phyloP scores from a whole-genome alignment of 2,797 vertebrate genomes.

The Enteromius radiatus region DNA sequence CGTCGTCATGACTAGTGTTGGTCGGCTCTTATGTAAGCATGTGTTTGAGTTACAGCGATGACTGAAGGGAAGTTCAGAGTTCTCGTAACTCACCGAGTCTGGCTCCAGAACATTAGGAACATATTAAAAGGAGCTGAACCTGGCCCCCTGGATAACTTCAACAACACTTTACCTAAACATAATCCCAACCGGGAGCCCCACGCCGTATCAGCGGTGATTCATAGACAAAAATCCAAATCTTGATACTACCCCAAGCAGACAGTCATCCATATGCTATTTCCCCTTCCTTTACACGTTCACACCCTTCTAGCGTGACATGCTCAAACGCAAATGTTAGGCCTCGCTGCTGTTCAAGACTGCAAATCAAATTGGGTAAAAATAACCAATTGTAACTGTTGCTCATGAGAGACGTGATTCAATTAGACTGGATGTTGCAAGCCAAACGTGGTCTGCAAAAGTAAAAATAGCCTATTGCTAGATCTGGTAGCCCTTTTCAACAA shows the following conservation, averaged over 20 bases:
- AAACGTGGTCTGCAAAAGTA: constrained; percentile 44
- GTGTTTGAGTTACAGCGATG: constrained; percentile 50
- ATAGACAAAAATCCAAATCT: background rate
- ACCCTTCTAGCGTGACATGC: background rate
- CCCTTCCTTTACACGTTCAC: constrained; percentile 1
- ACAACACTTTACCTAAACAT: constrained; percentile 54
- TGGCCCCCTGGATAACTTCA: constrained; percentile 43
- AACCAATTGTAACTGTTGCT: constrained; percentile 52
- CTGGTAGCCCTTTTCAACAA: constrained; percentile 6
- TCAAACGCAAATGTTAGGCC: constrained; percentile 8
- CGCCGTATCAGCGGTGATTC: constrained; percentile 29
- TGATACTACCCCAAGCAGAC: constrained; percentile 21
- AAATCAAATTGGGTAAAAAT: constrained; percentile 61
- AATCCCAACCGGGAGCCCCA: constrained; percentile 41
- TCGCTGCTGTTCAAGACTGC: constrained; percentile 41
- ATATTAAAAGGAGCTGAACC: constrained; percentile 50
- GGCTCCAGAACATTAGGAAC: constrained; percentile 60
- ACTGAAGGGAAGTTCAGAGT: constrained; percentile 39
- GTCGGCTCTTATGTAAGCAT: constrained; percentile 50
- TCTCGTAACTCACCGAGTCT: constrained; percentile 49
- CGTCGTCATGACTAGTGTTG: constrained; percentile 26
- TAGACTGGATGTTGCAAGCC: constrained; percentile 38
- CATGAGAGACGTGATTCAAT: constrained; percentile 50
- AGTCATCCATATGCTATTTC: constrained; percentile 27
- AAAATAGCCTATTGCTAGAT: constrained; percentile 41